Base-by-base conservation (phyloP, 2,888 invertebrate species). In the Trisateles emortualis region DNA sequence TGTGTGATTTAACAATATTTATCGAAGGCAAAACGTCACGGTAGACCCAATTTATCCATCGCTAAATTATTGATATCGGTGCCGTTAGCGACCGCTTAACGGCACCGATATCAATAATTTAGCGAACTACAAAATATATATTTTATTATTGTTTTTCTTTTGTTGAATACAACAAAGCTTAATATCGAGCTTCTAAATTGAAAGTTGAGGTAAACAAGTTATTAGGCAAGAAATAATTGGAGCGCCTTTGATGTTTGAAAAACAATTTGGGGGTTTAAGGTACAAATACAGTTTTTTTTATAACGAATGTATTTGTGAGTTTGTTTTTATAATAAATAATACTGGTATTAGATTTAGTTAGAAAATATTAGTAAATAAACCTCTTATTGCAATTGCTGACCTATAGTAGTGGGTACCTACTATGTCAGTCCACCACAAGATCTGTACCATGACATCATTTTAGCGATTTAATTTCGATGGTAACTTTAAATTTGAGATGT, bases 31-130 rank as follows among this genome's bases (percentile, higher is more conserved):
- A 59, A 68, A 56, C 58, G 61, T 63, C 70, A 66, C 52, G 61
- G 53, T 59, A 59, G 39, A 51, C 40, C 62, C 65, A 71, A 75
- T 74, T 73, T 72, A 66, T 68, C 59, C 59, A 59, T 60, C 44
- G 61, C 56, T 69, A 69, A 74, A 75, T 74, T 72, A 72, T 72
- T 75, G 72, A 68, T 72, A 68, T 62, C 50, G 60, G 38, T 61
- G 62, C 45, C 19, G 49, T 33, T 57, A 64, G 52, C 54, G 40
- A 35, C 40, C 35, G 36, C 30, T 16, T 49, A 43, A 64, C 52
- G 19, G 45, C 62, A 61, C 38, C 60, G 50, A 62, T 68, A 72
- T 68, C 72, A 75, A 72, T 72, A 72, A 74, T 75, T 74, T 69
- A 69, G 56, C 61, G 44, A 60, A n/a, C 59, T 52, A 33, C 32